phyloP scores from a whole-genome alignment of 2,888 invertebrate species.

The Parasteatoda lunata region DNA sequence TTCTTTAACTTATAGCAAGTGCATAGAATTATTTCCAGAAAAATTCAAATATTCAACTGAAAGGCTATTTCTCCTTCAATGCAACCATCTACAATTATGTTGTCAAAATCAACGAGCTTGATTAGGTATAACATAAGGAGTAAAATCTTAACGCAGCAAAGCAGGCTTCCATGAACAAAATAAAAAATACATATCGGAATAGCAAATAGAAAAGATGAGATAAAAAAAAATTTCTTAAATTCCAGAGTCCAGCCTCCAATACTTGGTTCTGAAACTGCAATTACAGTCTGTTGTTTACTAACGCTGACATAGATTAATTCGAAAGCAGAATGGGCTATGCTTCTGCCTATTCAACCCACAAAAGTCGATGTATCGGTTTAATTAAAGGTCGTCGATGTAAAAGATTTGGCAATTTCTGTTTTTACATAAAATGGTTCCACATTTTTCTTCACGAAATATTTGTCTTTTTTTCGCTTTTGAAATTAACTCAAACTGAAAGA shows the following conservation, averaged over 20 bases:
- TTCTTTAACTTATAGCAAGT: too few species aligned
- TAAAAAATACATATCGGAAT: too few species aligned
- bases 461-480: too few species aligned
- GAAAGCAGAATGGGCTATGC: not conserved
- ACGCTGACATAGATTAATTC: conserved; percentile 44
- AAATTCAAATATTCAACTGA: too few species aligned
- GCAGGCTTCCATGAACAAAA: too few species aligned
- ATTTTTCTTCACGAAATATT: too few species aligned
- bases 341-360: not conserved
- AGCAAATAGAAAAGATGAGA: too few species aligned
- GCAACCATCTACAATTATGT: conserved; percentile 10
- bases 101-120: conserved; percentile 47
- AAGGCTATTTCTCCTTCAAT: too few species aligned
- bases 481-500: too few species aligned
- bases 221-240: too few species aligned
- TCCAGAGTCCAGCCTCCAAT: not conserved
- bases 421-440: not conserved
- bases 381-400: conserved; percentile 29
- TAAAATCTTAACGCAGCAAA: conserved; percentile 26
- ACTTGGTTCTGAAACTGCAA: conserved; percentile 21
- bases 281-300: conserved; percentile 48
- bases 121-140: conserved; percentile 42
- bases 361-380: conserved; percentile 47
- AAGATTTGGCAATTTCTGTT: conserved; percentile 10
- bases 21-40: too few species aligned